Evolutionary conservation across 2,888 invertebrate genomes (phyloP).

Genomic region (Fabriciana adippe): DNA sequence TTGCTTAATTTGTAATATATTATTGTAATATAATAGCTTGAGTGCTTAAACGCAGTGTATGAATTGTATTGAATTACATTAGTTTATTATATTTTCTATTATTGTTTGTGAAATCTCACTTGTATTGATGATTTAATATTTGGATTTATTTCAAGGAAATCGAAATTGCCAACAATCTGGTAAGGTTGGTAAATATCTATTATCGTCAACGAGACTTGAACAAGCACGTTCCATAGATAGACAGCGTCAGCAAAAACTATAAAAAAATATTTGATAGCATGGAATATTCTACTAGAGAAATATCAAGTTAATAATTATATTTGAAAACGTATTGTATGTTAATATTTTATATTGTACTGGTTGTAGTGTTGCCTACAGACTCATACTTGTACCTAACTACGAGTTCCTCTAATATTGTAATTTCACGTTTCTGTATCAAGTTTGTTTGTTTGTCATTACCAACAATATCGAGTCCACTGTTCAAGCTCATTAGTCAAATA

Average conservation of each 20-base stretch:
- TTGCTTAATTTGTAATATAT: slow-evolving; percentile 8
- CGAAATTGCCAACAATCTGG: slow-evolving; percentile 2
- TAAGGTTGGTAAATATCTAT: slow-evolving; percentile 6
- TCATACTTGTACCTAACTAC: no score
- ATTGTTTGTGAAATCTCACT: background rate
- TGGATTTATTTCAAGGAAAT: background rate
- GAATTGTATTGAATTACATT: slow-evolving; percentile 9
- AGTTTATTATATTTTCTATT: slow-evolving; percentile 9
- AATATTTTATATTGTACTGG: no score
- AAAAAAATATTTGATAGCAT: background rate
- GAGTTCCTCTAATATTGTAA: background rate
- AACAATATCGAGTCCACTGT: slow-evolving; percentile 9
- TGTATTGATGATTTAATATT: background rate
- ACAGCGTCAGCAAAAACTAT: background rate
- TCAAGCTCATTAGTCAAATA: slow-evolving; percentile 5
- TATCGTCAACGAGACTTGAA: slow-evolving; percentile 7
- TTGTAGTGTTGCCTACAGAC: no score
- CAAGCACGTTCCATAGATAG: slow-evolving; percentile 10
- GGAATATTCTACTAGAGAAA: background rate
- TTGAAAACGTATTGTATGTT: no score
- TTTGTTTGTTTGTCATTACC: slow-evolving; percentile 16
- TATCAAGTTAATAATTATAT: slow-evolving; percentile 7
- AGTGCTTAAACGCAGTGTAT: slow-evolving; percentile 5
- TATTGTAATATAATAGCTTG: background rate
- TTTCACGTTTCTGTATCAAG: background rate